phyloP scores from a whole-genome alignment of 2,113 vertebrate genomes.

The Meriones unguiculatus region DNA sequence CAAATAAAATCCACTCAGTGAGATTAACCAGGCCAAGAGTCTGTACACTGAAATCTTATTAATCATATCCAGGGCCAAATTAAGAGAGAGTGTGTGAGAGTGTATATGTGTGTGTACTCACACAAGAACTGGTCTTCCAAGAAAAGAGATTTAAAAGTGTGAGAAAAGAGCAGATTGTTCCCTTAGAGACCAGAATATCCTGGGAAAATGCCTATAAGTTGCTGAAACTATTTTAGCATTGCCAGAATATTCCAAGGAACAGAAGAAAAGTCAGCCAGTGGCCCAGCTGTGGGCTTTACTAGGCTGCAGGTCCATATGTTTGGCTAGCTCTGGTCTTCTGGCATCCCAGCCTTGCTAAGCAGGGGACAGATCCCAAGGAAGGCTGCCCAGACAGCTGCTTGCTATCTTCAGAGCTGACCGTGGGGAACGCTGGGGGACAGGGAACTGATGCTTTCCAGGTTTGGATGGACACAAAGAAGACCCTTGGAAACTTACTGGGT shows the following conservation, averaged over 20 bases:
- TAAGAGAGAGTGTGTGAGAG: neutral
- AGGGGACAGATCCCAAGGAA: neutral
- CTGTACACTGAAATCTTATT: neutral
- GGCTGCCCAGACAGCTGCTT: conserved; percentile 61
- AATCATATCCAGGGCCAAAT: neutral
- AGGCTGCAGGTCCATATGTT: conserved; percentile 50
- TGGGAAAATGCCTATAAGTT: conserved; percentile 77
- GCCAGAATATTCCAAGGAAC: conserved; percentile 67
- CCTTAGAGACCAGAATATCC: conserved; percentile 64
- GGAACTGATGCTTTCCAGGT: neutral
- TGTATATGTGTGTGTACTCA: neutral
- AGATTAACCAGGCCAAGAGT: neutral
- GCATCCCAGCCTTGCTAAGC: neutral
- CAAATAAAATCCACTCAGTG: neutral
- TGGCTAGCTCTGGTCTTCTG: conserved; percentile 47
- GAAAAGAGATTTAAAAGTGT: conserved; percentile 58
- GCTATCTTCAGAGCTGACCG: neutral
- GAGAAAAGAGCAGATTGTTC: conserved; percentile 67
- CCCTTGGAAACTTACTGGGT: neutral
- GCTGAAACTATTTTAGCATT: conserved; percentile 54
- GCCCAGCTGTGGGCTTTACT: conserved; percentile 69
- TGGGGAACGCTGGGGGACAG: neutral
- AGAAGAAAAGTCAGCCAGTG: conserved; percentile 55
- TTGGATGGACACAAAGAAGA: neutral
- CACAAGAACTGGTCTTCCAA: conserved; percentile 43